Percentiles rank a stretch among this genome's conserved stretches.
phyloP scores from a whole-genome alignment of 2,113 vertebrate species.

The Bos taurus region ARS-UCD2.0 NC_037328.1:117976501-117977000 shows the following conservation, averaged over 20 bases:
- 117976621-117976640: not conserved
- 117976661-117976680: not conserved
- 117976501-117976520: not conserved
- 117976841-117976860: not conserved
- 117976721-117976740: conserved; percentile 52
- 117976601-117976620: not conserved
- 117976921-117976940: not conserved
- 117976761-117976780: conserved; percentile 43
- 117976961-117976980: not conserved
- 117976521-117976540: not conserved
- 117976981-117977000: not conserved
- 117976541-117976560: not conserved
- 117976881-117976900: not conserved
- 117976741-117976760: conserved; percentile 52
- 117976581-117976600: not conserved
- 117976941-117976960: not conserved
- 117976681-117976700: conserved; percentile 8
- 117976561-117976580: not conserved
- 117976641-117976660: not conserved
- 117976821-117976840: conserved; percentile 39
- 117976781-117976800: conserved; percentile 36
- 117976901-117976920: not conserved
- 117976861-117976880: conserved; percentile 1
- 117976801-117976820: conserved; percentile 35
- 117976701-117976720: not conserved